Conservation (phyloP, 2,888 invertebrate genomes). For the Horisme vitalbata region DNA sequence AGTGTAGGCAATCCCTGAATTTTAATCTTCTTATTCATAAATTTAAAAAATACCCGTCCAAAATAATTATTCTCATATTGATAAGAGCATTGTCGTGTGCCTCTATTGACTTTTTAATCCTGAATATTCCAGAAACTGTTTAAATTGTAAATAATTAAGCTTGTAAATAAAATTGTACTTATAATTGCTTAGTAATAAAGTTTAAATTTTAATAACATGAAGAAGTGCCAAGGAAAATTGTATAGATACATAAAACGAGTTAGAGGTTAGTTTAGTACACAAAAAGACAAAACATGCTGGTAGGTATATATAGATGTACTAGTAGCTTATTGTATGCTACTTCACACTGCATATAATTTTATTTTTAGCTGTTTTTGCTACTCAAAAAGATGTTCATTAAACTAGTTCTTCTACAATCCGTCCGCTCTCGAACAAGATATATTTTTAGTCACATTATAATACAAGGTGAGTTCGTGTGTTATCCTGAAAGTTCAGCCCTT, state of each 20-base stretch:
- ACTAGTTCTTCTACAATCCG: too few relatives aligned
- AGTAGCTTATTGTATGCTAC: too few relatives aligned
- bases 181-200: constrained; percentile 2
- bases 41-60: constrained; percentile 30
- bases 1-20: too few relatives aligned
- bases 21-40: background rate
- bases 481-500: too few relatives aligned
- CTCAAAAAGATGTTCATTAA: too few relatives aligned
- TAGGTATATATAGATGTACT: too few relatives aligned
- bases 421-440: too few relatives aligned
- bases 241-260: background rate
- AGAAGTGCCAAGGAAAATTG: constrained; percentile 14
- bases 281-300: background rate
- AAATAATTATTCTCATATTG: constrained; percentile 16
- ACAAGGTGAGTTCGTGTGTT: too few relatives aligned
- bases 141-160: constrained; percentile 18
- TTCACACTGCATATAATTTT: too few relatives aligned
- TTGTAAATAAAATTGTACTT: constrained; percentile 24
- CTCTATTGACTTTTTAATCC: constrained; percentile 25
- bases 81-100: constrained; percentile 25
- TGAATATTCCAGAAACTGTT: constrained; percentile 12
- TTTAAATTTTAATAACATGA: constrained; percentile 7
- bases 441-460: too few relatives aligned
- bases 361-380: too few relatives aligned
- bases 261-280: background rate